Conservation (phyloP, 2,888 invertebrate species). For the Zelleria hepariella region DNA sequence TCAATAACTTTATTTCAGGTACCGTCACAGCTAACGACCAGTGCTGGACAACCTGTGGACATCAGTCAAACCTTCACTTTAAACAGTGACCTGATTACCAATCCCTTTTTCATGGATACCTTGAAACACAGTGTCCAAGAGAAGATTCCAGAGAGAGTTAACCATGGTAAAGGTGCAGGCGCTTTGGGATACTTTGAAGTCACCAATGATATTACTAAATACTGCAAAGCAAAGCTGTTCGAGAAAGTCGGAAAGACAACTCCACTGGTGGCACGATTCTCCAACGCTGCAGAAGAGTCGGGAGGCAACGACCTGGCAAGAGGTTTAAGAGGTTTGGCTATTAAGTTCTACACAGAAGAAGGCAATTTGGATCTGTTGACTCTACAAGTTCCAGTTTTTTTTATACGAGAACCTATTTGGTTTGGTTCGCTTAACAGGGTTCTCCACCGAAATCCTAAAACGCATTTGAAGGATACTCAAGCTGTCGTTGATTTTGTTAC, state of each 20-base stretch:
- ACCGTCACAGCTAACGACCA: conserved; percentile 75
- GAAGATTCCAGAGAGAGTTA: conserved; percentile 89
- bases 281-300: conserved; percentile 73
- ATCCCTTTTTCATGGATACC: conserved; percentile 78
- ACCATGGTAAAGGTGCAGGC: conserved; percentile 90
- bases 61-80: conserved; percentile 78
- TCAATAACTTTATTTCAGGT: conserved; percentile 44
- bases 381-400: background rate
- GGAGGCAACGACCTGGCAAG: conserved; percentile 71
- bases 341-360: background rate
- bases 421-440: background rate
- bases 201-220: conserved; percentile 37
- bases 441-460: background rate
- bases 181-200: conserved; percentile 79
- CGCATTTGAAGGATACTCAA: background rate
- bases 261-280: conserved; percentile 65
- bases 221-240: conserved; percentile 67
- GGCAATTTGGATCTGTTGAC: conserved; percentile 27
- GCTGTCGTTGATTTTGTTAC: background rate
- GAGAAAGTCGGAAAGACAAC: conserved; percentile 64
- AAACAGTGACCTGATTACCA: conserved; percentile 83
- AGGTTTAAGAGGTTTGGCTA: conserved; percentile 21
- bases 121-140: conserved; percentile 70
- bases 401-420: background rate
- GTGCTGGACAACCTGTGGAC: conserved; percentile 82